phyloP scores from a whole-genome alignment of 92 coral and sea anemone species.

The Parazoanthus darwini region DNA sequence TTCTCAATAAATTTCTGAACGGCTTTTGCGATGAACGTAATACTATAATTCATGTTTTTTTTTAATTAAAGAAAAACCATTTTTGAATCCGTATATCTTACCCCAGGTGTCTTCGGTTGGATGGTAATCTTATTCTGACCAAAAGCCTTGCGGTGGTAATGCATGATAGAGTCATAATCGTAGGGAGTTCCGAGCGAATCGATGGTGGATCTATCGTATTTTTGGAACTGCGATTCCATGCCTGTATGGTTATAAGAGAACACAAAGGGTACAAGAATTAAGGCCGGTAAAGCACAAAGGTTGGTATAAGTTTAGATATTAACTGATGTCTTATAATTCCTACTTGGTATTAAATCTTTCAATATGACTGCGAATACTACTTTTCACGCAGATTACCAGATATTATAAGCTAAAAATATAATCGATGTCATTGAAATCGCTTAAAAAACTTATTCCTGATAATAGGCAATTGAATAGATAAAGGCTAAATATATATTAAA shows the following conservation, averaged over 20 bases:
- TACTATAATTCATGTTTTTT: too few relatives aligned
- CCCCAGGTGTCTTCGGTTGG: conserved; percentile 15
- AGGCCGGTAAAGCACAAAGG: background rate
- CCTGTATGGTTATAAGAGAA: background rate
- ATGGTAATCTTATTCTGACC: conserved; percentile 30
- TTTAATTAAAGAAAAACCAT: too few relatives aligned
- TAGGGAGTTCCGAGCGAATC: conserved; percentile 41
- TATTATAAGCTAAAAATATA: too few relatives aligned
- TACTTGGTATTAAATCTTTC: background rate
- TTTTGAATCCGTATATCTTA: background rate
- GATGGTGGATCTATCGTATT: conserved; percentile 21
- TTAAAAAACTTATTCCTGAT: too few relatives aligned
- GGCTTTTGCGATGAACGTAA: too few relatives aligned
- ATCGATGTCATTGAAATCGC: too few relatives aligned
- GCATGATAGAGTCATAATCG: conserved; percentile 38
- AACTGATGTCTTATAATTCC: background rate
- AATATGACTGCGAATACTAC: too few relatives aligned
- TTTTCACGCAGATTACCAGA: too few relatives aligned
- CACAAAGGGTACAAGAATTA: background rate
- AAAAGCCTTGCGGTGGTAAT: conserved; percentile 32
- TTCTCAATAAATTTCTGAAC: too few relatives aligned
- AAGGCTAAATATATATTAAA: too few relatives aligned
- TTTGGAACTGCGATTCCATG: conserved; percentile 34
- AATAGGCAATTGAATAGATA: too few relatives aligned
- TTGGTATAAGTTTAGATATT: background rate